Conservation (phyloP, 2,888 invertebrate species). For the Plemyria rubiginata region DNA sequence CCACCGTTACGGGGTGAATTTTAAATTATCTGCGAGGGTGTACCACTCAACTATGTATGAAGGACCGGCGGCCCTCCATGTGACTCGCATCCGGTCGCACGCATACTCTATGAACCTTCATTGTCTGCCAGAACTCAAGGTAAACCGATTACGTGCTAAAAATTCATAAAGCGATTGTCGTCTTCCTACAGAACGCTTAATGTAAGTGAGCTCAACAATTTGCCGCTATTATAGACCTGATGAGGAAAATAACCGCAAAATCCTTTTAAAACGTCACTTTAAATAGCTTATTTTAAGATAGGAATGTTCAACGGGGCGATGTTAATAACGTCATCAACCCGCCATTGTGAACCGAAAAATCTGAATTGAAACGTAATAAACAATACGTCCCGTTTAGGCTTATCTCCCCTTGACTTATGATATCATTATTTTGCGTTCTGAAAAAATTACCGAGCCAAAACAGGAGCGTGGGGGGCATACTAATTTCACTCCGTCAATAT, state of each 20-base stretch:
- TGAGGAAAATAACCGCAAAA: slow-evolving; percentile 44
- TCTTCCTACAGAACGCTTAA: slow-evolving; percentile 60
- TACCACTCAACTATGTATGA: slow-evolving; percentile 79
- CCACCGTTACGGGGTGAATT: slow-evolving; percentile 76
- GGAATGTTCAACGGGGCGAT: slow-evolving; percentile 29
- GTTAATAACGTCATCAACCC: slow-evolving; percentile 62
- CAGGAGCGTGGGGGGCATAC: slow-evolving; percentile 73
- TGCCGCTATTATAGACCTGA: slow-evolving; percentile 49
- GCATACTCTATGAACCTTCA: slow-evolving; percentile 68
- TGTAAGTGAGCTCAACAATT: slow-evolving; percentile 62
- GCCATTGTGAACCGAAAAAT: slow-evolving; percentile 55
- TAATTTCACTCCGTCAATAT: slow-evolving; percentile 78
- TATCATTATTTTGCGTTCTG: slow-evolving; percentile 81
- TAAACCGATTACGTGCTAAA: slow-evolving; percentile 79
- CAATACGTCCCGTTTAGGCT: slow-evolving; percentile 70
- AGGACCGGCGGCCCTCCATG: slow-evolving; percentile 63
- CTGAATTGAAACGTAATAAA: slow-evolving; percentile 73
- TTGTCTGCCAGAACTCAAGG: slow-evolving; percentile 70
- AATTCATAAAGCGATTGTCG: slow-evolving; percentile 76
- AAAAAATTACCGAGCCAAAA: slow-evolving; percentile 77
- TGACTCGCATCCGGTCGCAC: slow-evolving; percentile 69
- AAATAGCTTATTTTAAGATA: slow-evolving; percentile 28
- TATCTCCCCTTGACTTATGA: slow-evolving; percentile 80
- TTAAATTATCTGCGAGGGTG: slow-evolving; percentile 70
- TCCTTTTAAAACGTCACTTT: slow-evolving; percentile 28